phyloP scores from a whole-genome alignment of 2,797 vertebrate genomes.

The Centropyge bicolor region DNA sequence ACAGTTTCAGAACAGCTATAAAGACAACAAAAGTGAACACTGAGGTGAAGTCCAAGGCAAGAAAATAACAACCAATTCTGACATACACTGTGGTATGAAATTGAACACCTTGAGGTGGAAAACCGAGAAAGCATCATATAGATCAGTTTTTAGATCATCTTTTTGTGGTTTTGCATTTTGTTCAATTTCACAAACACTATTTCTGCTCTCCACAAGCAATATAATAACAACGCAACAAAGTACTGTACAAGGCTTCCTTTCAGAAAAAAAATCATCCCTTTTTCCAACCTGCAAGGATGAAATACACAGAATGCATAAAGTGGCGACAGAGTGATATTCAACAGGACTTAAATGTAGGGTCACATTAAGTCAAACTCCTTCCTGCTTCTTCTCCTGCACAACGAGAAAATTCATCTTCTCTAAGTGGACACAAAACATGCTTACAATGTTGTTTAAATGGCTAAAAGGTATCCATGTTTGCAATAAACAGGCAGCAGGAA shows the following conservation, averaged over 20 bases:
- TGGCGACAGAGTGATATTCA: neutral
- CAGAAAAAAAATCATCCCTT: neutral
- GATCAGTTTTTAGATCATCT: neutral
- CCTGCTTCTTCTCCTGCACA: slow-evolving; percentile 11
- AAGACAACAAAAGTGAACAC: neutral
- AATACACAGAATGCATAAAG: neutral
- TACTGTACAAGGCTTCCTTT: neutral
- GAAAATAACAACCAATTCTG: neutral
- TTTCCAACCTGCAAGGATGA: neutral
- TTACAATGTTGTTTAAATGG: slow-evolving; percentile 20
- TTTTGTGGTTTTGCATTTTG: slow-evolving; percentile 7
- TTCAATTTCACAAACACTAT: slow-evolving; percentile 3
- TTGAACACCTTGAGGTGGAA: neutral
- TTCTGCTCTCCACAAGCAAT: neutral
- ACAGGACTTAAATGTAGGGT: neutral
- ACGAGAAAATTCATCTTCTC: slow-evolving; percentile 18
- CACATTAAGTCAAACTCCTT: slow-evolving; percentile 17
- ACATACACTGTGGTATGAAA: neutral
- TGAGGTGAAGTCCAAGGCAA: neutral
- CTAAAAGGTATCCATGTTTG: slow-evolving; percentile 30
- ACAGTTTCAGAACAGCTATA: neutral
- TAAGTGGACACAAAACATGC: slow-evolving; percentile 24
- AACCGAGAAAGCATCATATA: neutral
- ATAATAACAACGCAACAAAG: neutral
- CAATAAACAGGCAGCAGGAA: slow-evolving; percentile 9